Evolutionary conservation across 1,140 invertebrate species (phyloP), one percentile per base, ranked within the genome.

Genomic region (Plutomurus gul): DNA sequence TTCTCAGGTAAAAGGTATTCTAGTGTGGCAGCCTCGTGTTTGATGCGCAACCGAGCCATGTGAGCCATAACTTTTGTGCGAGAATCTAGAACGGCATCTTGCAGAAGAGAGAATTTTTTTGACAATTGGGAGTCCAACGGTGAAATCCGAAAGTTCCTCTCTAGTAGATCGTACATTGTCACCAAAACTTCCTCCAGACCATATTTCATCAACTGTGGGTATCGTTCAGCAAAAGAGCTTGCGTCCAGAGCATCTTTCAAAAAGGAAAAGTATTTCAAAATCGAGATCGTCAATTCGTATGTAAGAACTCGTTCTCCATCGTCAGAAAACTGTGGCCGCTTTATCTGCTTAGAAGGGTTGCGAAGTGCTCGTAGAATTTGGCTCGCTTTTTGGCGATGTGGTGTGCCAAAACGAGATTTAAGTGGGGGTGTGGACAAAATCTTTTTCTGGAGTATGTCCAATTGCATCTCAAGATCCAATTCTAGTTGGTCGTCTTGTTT

Each of bases 1-100:
- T 79, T 76, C 43, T 75, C 70, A 7, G 80, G 80, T 3, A 82
- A 33, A 16, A 82, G 46, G 46, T 76, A 70, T n/a, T 79, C 76
- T 0, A 82, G 13, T 10, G 74, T 56, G 5, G 74, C 75, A 11
- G 77, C 77, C 60, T 82, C 73, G 40, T 82, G 80, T 43, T 79
- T 46, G 13, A 82, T 82, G 40, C 80, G 51, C 1, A 82, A 36
- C 13, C 75, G 40, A 30, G 80, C 80, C 22, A 82, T 71, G 36
- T 82, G 80, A 16, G 80, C 80, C 80, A 82, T 78, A 4, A 82
- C 30, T 46, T 82, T 82, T 33, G 80, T 82, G 10, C 77, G 73
- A 56, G 36, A 33, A 20, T 51, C 39, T 6, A 82, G 20, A 4
- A 82, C 20, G 3, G 73, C 77, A 30, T 51, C 13, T 79, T 77